Evolutionary conservation across 2,113 vertebrate species (phyloP), one percentile per base, ranked within the genome.

Genomic region (Ophthalmolycus amberensis): DNA sequence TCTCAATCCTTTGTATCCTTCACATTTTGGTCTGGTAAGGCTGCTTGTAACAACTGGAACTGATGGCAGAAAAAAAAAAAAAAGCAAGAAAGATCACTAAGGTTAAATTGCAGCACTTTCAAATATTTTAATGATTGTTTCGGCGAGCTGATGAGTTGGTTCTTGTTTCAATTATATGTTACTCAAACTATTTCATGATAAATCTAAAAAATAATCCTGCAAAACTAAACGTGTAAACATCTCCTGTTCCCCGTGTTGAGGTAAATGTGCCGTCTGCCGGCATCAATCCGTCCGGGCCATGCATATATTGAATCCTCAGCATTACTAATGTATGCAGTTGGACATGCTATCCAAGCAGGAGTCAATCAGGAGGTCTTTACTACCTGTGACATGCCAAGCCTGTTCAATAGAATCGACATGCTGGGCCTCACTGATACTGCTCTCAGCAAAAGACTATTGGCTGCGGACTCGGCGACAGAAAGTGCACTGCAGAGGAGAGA

Each of bases 291-390:
- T 29, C 64, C 25, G 1, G 67, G 84, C 75, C 84, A 84, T 87
- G 90, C 80, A 79, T 93, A 89, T 85, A 92, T 91, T 9, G 76
- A 87, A 71, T 74, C 80, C 69, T 58, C 86, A 74, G 86, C 90
- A 92, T 94, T 90, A 89, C 92, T 94, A 91, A 94, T 93, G 93
- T 91, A 94, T 90, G 88, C 77, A 88, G 86, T 88, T 80, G 88
- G 94, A 93, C 93, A 94, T 87, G 92, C 90, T 89, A 94, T 91
- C 94, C 90, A 90, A 91, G 91, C 92, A 91, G 86, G 88, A 94
- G 93, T 94, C 94, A 92, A 92, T 94, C 91, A 93, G 84, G 89
- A 93, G 90, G 90, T 92, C 91, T 94, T 94, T 93, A 92, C 89
- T 71, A 85, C 71, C 78, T 80, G 76, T 84, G 92, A 94, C 93